A percentile compares a stretch with the other conserved stretches of the same genome.
Conservation (phyloP, 1,140 invertebrate genomes). For the Drosophila tani region DNA sequence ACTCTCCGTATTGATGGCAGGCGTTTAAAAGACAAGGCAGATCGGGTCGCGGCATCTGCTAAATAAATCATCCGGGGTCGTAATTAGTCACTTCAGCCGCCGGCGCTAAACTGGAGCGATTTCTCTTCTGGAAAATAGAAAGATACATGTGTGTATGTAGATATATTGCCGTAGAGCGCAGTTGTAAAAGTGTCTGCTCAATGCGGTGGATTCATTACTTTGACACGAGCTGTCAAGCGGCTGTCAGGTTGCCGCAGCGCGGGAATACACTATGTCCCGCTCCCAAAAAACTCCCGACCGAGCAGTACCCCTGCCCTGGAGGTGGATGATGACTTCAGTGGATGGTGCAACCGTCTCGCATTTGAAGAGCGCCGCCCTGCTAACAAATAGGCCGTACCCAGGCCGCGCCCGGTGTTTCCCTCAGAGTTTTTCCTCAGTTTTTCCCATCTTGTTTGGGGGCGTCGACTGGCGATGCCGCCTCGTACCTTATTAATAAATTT, state of each 20-base stretch:
- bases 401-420: conserved; percentile 57
- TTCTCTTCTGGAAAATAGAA: conserved; percentile 48
- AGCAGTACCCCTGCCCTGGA: conserved; percentile 11
- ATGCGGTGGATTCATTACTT: conserved; percentile 84
- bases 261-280: conserved; percentile 65
- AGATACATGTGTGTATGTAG: conserved; percentile 11
- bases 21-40: conserved; percentile 60
- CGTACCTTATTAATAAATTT: conserved; percentile 85
- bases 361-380: conserved; percentile 77
- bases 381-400: conserved; percentile 73
- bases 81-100: conserved; percentile 81
- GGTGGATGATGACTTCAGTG: conserved; percentile 60
- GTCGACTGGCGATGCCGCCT: conserved; percentile 62
- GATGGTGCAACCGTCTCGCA: conserved; percentile 63
- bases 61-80: conserved; percentile 79
- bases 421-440: conserved; percentile 21
- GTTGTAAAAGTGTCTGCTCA: conserved; percentile 82
- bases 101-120: conserved; percentile 81
- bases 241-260: conserved; percentile 79
- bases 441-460: conserved; percentile 66
- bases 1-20: conserved; percentile 51
- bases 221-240: conserved; percentile 84
- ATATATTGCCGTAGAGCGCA: conserved; percentile 34
- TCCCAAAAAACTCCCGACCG: conserved; percentile 27
- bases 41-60: conserved; percentile 66